Evolutionary conservation across 2,797 vertebrate genomes (phyloP), one percentile per base, ranked within the genome.

Genomic region (Mormyrops boulengeri): DNA sequence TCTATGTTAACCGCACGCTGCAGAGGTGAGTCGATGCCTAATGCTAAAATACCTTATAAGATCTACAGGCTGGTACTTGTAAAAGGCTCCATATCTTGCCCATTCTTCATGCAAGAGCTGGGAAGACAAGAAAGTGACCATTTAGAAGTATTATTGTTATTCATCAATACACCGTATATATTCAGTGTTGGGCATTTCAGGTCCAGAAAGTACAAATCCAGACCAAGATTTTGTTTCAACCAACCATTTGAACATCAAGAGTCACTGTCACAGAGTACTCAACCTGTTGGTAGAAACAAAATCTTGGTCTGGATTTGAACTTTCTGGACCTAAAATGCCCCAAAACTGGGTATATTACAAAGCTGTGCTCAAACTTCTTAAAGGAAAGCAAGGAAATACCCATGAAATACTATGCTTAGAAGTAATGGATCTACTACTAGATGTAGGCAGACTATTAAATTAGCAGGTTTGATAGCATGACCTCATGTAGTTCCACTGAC

Each of bases 1-100:
- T 55, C 38, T 53, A 19, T 87, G 26, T 73, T 57, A 30, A 80
- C 44, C 19, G 47, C 44, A 14, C 38, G 34, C 30, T 38, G 50
- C 50, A 26, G 11, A 44, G 50, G 82, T 11, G 8, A 26, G 9
- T 22, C 47, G 0, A 50, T 22, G 22, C 82, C n/a, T 4, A 22
- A n/a, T 62, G 49, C 30, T 52, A 55, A 19, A n/a, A 41, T 97
- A 99, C 98, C 98, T 98, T 96, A 99, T 97, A 11, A 99, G 97
- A 93, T 99, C 97, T 89, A 99, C 95, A 91, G 99, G 99, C 92
- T 99, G 99, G 96, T 98, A 99, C 95, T 99, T 99, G 95, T 97
- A 99, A 94, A 99, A 99, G 38, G 94, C 98, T 88, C 97, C 96
- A 0, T 99, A 99, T 96, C 96, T 95, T 82, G 98, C 99, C 98